Evolutionary conservation across 2,888 invertebrate species (phyloP).

Genomic region (Psylliodes chrysocephalus): DNA sequence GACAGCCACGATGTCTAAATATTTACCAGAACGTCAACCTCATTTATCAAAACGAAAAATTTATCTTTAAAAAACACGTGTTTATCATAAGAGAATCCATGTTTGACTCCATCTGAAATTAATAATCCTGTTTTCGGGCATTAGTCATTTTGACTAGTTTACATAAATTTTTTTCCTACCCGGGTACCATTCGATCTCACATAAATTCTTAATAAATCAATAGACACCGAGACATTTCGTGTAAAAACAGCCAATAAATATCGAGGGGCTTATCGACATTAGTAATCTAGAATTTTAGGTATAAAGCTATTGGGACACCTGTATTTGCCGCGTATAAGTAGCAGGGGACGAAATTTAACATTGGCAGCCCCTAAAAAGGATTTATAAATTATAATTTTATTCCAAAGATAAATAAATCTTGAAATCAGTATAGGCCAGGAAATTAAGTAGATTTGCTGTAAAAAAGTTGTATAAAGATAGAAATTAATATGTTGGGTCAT

Average conservation of each 20-base stretch:
- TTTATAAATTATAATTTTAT: no score
- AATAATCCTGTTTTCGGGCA: constrained; percentile 14
- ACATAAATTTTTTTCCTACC: constrained; percentile 13
- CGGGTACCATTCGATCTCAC: constrained; percentile 30
- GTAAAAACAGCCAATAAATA: constrained; percentile 43
- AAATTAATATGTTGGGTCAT: no score
- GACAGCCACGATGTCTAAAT: constrained; percentile 3
- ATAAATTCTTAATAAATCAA: constrained; percentile 40
- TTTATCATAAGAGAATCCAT: constrained; percentile 11
- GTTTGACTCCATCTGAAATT: constrained; percentile 14
- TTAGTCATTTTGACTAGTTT: constrained; percentile 29
- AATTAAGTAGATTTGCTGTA: no score
- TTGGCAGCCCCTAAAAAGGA: not conserved
- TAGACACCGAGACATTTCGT: constrained; percentile 32
- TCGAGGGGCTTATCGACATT: constrained; percentile 37
- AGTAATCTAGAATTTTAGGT: constrained; percentile 37
- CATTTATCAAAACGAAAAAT: constrained; percentile 6
- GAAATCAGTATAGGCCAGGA: no score
- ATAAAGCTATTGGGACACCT: constrained; percentile 40
- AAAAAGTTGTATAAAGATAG: no score
- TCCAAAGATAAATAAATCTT: no score
- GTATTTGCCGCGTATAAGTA: constrained; percentile 29
- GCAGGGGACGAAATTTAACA: constrained; percentile 2
- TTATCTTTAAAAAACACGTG: constrained; percentile 8
- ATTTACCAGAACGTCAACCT: constrained; percentile 16